phyloP scores from a whole-genome alignment of 1,140 invertebrate species.

The Sesamia nonagrioides region DNA sequence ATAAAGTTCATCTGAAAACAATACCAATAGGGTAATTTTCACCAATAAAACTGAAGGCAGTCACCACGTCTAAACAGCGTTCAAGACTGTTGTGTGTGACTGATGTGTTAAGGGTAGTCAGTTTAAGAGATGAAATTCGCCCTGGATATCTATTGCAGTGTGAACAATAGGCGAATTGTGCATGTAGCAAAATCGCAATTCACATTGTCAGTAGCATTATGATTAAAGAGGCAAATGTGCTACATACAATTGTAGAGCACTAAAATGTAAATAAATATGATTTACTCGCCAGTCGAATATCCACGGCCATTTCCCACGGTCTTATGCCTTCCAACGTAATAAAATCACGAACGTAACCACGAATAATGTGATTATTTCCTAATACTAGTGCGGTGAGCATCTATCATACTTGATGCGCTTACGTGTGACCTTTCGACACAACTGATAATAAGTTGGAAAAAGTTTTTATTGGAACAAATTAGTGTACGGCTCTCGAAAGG shows the following conservation, averaged over 20 bases:
- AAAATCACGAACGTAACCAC: conserved; percentile 45
- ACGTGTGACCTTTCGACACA: conserved; percentile 20
- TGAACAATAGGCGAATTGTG: too few relatives aligned
- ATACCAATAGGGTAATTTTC: too few relatives aligned
- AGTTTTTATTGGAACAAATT: neutral
- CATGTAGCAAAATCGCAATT: neutral
- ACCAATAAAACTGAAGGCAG: too few relatives aligned
- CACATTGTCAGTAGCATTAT: neutral
- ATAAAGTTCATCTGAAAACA: neutral
- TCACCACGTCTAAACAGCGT: too few relatives aligned
- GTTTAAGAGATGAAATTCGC: too few relatives aligned
- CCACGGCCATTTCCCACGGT: conserved; percentile 45
- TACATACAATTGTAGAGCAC: neutral
- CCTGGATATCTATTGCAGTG: too few relatives aligned
- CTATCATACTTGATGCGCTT: conserved; percentile 26
- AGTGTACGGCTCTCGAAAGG: neutral
- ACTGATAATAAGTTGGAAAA: conserved; percentile 16
- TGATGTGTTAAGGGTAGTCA: too few relatives aligned
- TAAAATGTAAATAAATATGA: conserved; percentile 16
- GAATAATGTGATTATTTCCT: conserved; percentile 36
- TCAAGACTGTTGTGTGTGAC: too few relatives aligned
- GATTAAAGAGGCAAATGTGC: too few relatives aligned
- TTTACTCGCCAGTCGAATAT: neutral
- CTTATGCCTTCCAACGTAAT: conserved; percentile 8
- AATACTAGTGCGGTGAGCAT: conserved; percentile 26